Percentiles rank a stretch among this genome's conserved stretches.
Conservation (phyloP, 2,113 vertebrate species). For the Apteryx mantelli region DNA sequence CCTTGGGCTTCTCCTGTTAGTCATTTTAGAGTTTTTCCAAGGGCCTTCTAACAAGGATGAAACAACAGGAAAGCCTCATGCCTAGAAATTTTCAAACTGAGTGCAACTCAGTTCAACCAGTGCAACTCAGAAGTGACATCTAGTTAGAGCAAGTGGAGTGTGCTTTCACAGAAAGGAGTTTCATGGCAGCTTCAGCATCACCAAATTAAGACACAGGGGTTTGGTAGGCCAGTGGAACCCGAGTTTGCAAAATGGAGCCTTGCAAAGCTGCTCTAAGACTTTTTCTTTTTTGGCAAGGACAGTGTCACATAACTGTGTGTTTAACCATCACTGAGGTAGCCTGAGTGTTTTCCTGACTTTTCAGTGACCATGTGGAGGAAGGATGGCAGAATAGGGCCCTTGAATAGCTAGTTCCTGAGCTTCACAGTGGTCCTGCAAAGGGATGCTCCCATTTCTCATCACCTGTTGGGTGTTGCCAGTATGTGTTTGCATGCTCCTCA, state of each 20-base stretch:
- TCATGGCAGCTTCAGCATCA: background rate
- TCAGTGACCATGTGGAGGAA: background rate
- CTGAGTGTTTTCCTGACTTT: background rate
- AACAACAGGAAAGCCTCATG: background rate
- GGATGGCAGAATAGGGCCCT: background rate
- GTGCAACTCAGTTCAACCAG: no score
- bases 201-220: background rate
- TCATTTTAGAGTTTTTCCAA: background rate
- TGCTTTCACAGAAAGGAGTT: background rate
- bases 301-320: rapidly evolving
- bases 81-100: rapidly evolving
- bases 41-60: background rate
- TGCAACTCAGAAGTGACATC: rapidly evolving
- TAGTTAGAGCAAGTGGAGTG: background rate
- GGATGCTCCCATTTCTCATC: background rate
- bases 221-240: background rate
- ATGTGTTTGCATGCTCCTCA: background rate
- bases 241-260: background rate
- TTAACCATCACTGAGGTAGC: rapidly evolving
- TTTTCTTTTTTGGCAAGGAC: background rate
- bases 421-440: background rate
- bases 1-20: background rate
- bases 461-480: background rate
- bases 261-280: background rate
- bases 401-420: background rate